Evolutionary conservation across 2,888 invertebrate genomes (phyloP).

Genomic region (Dasysyrphus tricinctus): DNA sequence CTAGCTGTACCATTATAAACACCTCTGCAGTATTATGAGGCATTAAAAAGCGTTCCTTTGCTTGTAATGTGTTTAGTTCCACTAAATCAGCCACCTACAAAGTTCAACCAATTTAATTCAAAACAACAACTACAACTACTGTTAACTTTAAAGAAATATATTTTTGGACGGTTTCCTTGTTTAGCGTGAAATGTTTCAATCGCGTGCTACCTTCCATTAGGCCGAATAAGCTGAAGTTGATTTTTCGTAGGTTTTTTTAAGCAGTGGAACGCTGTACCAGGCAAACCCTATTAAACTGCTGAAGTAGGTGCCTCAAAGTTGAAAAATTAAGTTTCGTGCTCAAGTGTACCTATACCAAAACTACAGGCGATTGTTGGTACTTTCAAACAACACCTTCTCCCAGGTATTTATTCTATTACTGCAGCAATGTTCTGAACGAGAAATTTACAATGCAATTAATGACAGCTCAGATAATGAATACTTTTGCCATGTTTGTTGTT

Average conservation of each 20-base stretch:
- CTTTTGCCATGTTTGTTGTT: not conserved
- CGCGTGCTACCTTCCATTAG: conserved; percentile 66
- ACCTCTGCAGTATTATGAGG: conserved; percentile 54
- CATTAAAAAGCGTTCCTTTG: conserved; percentile 17
- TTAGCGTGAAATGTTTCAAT: conserved; percentile 65
- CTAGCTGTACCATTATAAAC: conserved; percentile 55
- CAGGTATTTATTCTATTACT: conserved; percentile 67
- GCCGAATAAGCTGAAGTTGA: conserved; percentile 48
- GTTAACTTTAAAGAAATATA: conserved; percentile 63
- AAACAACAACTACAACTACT: conserved; percentile 26
- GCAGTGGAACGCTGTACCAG: conserved; percentile 63
- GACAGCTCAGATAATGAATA: conserved; percentile 15
- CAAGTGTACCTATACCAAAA: conserved; percentile 17
- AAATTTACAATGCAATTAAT: conserved; percentile 52
- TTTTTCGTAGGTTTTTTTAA: conserved; percentile 9
- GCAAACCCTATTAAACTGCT: conserved; percentile 21
- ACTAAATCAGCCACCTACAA: not conserved
- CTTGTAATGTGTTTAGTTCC: conserved; percentile 6
- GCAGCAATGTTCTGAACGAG: conserved; percentile 26
- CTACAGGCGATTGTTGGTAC: conserved; percentile 46
- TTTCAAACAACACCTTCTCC: conserved; percentile 52
- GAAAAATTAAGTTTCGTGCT: conserved; percentile 54
- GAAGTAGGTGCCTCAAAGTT: conserved; percentile 43
- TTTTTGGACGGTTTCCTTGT: conserved; percentile 38
- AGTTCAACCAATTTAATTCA: not conserved